Evolutionary conservation across 2,113 vertebrate genomes (phyloP).

Genomic region (Montifringilla adamsi): DNA sequence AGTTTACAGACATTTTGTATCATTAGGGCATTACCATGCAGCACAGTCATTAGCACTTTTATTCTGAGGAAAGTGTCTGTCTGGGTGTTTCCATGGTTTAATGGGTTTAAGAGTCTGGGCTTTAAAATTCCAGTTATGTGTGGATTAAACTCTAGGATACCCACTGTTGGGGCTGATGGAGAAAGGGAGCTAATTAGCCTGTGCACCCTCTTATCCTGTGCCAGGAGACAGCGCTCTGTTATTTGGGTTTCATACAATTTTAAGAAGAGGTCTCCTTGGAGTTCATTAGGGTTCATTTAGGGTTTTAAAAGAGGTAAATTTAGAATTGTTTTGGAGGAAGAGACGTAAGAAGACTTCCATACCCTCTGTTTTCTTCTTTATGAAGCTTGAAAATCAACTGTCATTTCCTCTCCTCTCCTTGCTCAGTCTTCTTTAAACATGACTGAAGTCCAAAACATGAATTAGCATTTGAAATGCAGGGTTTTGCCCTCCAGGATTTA

Average conservation of each 20-base stretch:
- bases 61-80: background rate
- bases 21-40: background rate
- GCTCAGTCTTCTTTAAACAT: background rate
- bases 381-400: background rate
- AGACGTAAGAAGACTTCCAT: background rate
- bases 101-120: background rate
- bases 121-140: background rate
- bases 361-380: background rate
- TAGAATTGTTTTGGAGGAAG: background rate
- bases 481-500: background rate
- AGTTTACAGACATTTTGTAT: background rate
- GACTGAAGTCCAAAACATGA: background rate
- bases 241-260: background rate
- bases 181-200: background rate
- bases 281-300: background rate
- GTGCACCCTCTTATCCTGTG: background rate
- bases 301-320: background rate
- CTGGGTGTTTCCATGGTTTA: background rate
- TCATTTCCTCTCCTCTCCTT: background rate
- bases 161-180: background rate
- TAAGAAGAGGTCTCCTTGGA: background rate
- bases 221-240: background rate
- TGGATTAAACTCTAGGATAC: slow-evolving; percentile 40
- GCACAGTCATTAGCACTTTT: background rate
- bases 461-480: slow-evolving; percentile 29